Evolutionary conservation across 2,888 invertebrate species (phyloP), one percentile per base, ranked within the genome.

Genomic region (Parnassius apollo): DNA sequence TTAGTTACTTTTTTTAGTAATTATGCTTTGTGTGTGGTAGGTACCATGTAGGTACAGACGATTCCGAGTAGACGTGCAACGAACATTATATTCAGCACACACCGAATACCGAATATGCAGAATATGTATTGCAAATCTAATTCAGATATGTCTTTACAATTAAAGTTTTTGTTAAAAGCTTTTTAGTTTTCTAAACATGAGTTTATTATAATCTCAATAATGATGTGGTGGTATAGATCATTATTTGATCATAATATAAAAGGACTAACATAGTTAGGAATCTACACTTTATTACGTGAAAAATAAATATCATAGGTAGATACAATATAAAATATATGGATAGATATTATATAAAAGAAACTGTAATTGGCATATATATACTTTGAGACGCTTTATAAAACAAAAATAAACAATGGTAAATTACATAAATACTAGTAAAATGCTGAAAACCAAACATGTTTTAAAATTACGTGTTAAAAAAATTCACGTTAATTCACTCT

Each of bases 391-490:
- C 35, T 75, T 69, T 72, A 74, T 62, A 71, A 70, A 70, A 66
- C 69, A 73, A 71, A 73, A 73, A 71, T 69, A 76, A 76, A 72
- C 68, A 66, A 68, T 70, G 70, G 71, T 74, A 75, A 75, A 73
- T 75, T 81, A 77, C 70, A 76, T 78, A 80, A 72, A 76, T 77
- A 78, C 80, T 86, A 83, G 70, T 76, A 82, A 88, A 90, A 89
- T 89, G 88, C 88, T 77, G 80, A 74, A 81, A 83, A 78, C 79
- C 82, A 80, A 56, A 59, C 74, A 75, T 76, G 77, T 81, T 75
- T 75, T 73, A 71, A 75, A 76, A 79, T 79, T 75, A 75, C 73
- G 45, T 60, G 52, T 60, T 56, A 53, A 64, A 60, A 60, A 46
- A 57, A 22, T 49, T 69, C 73, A 74, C 74, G 42, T 42, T 60